phyloP scores from a whole-genome alignment of 2,888 invertebrate species.

The Drosophila differens region DNA sequence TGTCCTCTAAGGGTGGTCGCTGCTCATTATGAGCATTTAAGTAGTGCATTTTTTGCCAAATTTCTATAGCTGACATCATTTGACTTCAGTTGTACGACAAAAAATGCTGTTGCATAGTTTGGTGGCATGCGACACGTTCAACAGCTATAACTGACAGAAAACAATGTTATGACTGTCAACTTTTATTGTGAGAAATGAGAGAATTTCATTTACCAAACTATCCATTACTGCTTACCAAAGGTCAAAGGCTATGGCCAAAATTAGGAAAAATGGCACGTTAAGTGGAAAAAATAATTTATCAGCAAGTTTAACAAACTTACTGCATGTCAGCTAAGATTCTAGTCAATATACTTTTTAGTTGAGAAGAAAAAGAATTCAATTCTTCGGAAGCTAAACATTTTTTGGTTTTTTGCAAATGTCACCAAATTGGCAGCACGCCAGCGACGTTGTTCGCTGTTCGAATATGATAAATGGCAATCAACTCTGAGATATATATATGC shows the following conservation, averaged over 20 bases:
- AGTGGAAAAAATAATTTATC: slow-evolving; percentile 35
- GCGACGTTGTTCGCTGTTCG: background rate
- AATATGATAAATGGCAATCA: background rate
- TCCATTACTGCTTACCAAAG: background rate
- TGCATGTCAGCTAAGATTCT: too few species aligned
- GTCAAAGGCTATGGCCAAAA: slow-evolving; percentile 10
- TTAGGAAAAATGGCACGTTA: slow-evolving; percentile 24
- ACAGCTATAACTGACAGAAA: slow-evolving; percentile 6
- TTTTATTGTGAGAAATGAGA: slow-evolving; percentile 52
- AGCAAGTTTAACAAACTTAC: background rate
- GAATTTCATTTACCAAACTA: slow-evolving; percentile 22
- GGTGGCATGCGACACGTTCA: slow-evolving; percentile 30
- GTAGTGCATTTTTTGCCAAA: slow-evolving; percentile 23
- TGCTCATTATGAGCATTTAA: slow-evolving; percentile 7
- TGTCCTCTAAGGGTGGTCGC: background rate
- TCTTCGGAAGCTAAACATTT: background rate
- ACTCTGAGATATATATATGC: background rate
- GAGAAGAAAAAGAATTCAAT: background rate
- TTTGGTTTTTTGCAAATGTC: background rate
- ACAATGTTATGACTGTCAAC: slow-evolving; percentile 21
- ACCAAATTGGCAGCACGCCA: background rate
- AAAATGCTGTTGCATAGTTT: slow-evolving; percentile 30
- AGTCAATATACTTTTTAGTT: background rate
- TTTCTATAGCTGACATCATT: slow-evolving; percentile 20
- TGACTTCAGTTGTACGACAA: slow-evolving; percentile 4